phyloP scores from a whole-genome alignment of 2,113 vertebrate genomes.

The Dromas ardeola region DNA sequence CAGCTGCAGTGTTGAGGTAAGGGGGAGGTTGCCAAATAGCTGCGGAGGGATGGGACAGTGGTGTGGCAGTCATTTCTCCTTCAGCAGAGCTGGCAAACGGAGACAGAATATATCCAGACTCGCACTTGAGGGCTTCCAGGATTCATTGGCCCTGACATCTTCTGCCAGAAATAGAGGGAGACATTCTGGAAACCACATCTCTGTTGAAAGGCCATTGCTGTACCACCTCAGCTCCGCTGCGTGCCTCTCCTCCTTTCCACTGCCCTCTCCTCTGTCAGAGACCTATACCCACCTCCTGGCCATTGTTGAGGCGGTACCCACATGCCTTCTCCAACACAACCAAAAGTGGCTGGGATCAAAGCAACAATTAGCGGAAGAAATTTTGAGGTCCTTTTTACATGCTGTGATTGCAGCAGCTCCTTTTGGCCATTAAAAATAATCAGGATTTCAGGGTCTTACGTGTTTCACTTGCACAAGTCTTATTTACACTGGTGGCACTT shows the following conservation, averaged over 20 bases:
- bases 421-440: not conserved
- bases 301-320: not conserved
- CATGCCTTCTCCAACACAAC: not conserved
- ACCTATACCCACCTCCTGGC: not conserved
- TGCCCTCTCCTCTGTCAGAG: not conserved
- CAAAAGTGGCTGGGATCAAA: not conserved
- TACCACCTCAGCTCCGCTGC: not conserved
- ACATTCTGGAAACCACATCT: slow-evolving; percentile 3
- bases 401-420: not conserved
- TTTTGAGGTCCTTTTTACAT: not conserved
- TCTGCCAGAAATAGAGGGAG: slow-evolving; percentile 36
- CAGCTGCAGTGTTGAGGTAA: not conserved
- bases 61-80: slow-evolving; percentile 38
- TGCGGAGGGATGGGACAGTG: slow-evolving; percentile 40
- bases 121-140: slow-evolving; percentile 20
- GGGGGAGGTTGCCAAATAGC: slow-evolving; percentile 28
- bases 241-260: not conserved
- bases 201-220: not conserved
- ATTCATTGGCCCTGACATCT: slow-evolving; percentile 38
- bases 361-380: not conserved
- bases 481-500: not conserved
- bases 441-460: not conserved
- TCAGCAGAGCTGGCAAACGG: not conserved
- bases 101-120: slow-evolving; percentile 37
- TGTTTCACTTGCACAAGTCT: not conserved